Evolutionary conservation across 2,888 invertebrate genomes (phyloP), one percentile per base, ranked within the genome.

Genomic region (Polylopha cassiicola): DNA sequence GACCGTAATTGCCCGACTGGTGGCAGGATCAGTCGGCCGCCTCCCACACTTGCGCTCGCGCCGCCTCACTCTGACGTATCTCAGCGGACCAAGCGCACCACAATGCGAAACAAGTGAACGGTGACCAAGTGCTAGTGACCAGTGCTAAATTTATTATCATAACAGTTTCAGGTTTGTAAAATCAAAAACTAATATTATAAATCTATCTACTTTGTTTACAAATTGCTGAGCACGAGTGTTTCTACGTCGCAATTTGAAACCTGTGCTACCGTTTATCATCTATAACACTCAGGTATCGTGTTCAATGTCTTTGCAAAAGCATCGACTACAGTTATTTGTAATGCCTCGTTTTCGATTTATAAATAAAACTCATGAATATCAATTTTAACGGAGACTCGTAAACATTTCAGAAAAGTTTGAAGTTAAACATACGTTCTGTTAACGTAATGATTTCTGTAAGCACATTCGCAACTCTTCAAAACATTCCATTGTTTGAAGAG

Each of bases 21-120:
- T 28, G 36, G 32, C 32, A 41, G 37, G 39, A 43, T 36, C 37
- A 36, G 42, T 14, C 31, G 44, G 29, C 39, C 49, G 57, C 58
- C 55, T 50, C 56, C 56, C 43, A 37, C 41, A 36, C 36, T 55
- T 55, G 67, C 72, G 58, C 54, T 73, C 73, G 74, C 72, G 55
- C 63, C 70, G 71, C 73, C 73, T 76, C 80, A 78, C 71, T 79
- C 64, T 49, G 58, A 56, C 66, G 67, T 63, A 61, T 61, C 61
- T 68, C 67, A 66, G 50, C 61, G 66, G 67, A 67, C 69, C 68
- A 72, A 70, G 62, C 69, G 73, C 61, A 47, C 45, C 32, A 46
- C 49, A 32, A 46, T 52, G 48, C 49, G 46, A 39, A 45, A 47
- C 51, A 50, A 54, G 47, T 54, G 67, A 58, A 48, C 48, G 59